Evolutionary conservation across 2,113 vertebrate genomes (phyloP).

Genomic region (Gallinago jamesoni): DNA sequence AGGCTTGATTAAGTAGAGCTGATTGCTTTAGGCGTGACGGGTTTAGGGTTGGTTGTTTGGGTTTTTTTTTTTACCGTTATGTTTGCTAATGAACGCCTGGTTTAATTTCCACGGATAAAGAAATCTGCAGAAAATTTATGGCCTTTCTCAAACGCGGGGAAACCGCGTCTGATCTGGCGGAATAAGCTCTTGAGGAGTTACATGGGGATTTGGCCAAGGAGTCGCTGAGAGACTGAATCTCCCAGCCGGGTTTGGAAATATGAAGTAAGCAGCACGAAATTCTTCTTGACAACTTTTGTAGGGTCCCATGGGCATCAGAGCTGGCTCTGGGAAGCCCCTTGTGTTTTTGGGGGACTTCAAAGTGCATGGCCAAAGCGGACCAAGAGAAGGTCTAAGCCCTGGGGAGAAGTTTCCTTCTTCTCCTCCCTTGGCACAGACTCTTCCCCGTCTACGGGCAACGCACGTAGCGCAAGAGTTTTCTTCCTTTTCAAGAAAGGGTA

Average conservation of each 20-base stretch:
- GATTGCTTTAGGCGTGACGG: neutral
- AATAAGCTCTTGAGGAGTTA: neutral
- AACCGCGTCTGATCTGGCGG: rapidly evolving
- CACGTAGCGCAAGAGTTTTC: neutral
- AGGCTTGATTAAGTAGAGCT: neutral
- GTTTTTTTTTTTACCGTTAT: neutral
- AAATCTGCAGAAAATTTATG: neutral
- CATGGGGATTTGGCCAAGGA: neutral
- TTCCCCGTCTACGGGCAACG: neutral
- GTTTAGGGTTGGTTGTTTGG: neutral
- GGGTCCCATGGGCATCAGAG: neutral
- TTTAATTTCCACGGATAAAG: neutral
- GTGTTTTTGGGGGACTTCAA: neutral
- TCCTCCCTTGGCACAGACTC: no score
- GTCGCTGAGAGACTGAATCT: neutral
- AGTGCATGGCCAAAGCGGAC: rapidly evolving
- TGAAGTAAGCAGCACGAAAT: rapidly evolving
- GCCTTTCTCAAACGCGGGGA: neutral
- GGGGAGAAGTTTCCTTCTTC: neutral
- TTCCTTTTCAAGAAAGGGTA: neutral
- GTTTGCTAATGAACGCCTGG: neutral
- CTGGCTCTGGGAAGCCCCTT: neutral
- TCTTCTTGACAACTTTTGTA: neutral
- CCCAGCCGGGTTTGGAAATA: neutral
- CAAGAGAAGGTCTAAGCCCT: neutral